Conservation (phyloP, 1,140 invertebrate species). For the Tetranychus cinnabarinus region DNA sequence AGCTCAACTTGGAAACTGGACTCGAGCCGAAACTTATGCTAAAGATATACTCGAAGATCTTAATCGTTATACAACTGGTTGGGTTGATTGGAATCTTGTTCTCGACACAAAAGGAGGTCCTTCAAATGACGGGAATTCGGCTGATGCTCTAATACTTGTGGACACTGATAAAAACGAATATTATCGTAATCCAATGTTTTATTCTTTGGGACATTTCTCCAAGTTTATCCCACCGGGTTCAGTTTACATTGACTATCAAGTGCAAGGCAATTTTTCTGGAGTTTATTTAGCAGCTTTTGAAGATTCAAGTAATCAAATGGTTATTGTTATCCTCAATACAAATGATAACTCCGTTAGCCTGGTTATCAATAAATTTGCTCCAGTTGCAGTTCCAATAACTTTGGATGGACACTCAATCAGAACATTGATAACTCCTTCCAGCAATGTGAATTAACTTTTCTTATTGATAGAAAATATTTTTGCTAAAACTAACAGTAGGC, state of each 20-base stretch:
- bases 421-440: neutral
- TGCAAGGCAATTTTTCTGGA: neutral
- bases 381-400: neutral
- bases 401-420: neutral
- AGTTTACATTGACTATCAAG: neutral
- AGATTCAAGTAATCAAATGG: neutral
- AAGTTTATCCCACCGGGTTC: conserved; percentile 2
- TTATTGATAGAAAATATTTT: no score
- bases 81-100: conserved; percentile 29
- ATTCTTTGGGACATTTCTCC: conserved; percentile 27
- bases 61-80: conserved; percentile 21
- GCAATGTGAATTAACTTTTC: no score
- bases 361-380: neutral
- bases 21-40: conserved; percentile 4
- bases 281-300: neutral
- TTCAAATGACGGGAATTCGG: conserved; percentile 25
- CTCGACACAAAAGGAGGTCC: conserved; percentile 25
- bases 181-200: conserved; percentile 32
- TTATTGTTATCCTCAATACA: neutral
- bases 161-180: conserved; percentile 19
- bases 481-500: no score
- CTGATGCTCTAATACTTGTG: conserved; percentile 26
- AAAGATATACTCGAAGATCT: conserved; percentile 14
- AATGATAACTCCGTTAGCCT: neutral
- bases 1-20: conserved; percentile 6